Evolutionary conservation across 1,140 invertebrate species (phyloP), one percentile per base, ranked within the genome.

Genomic region (Metopolophium dirhodum): DNA sequence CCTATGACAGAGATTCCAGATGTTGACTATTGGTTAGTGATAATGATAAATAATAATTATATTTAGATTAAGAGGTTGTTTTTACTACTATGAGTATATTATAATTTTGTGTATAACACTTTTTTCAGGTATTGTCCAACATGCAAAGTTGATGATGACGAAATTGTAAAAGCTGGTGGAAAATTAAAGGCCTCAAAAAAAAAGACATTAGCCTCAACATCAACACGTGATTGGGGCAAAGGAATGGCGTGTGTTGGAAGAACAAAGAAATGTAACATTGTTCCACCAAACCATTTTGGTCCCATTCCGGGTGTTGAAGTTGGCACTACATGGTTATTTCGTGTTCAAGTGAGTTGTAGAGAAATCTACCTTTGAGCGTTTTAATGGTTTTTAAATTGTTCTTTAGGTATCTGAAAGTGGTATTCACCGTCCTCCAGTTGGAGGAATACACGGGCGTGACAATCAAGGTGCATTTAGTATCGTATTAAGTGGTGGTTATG

Each of bases 271-370:
- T 97, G 97, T 94, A 96, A 96, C 14, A 96, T 97, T 89, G 97
- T 98, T 94, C 97, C 97, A 9, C 95, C 96, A 3, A 96, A 97
- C 95, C 98, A 98, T 95, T 97, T 97, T 95, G 98, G 98, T 23
- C 96, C 97, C 1, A 96, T 99, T 94, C 98, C 98, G 54, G 98
- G 98, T 23, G 96, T 98, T 26, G 97, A 98, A 96, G 98, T 98
- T 86, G 98, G 98, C 41, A 98, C 97, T 94, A 96, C 96, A 94
- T 99, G 98, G 98, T 96, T 97, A 94, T 98, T 97, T 95, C 96
- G 98, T 94, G 96, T 98, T 94, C 98, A 98, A 96, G 97, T 97
- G 95, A 94, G 93, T 88, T 26, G 98, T 0, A 96, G 97, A 37
- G 14, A 54, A 23, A 51, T n/a, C 22, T 18, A 37, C 49, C 9